Percentiles rank a stretch among this genome's conserved stretches.
Evolutionary conservation across 2,797 vertebrate genomes (phyloP).

Genomic region (Sibirionetta formosa): DNA sequence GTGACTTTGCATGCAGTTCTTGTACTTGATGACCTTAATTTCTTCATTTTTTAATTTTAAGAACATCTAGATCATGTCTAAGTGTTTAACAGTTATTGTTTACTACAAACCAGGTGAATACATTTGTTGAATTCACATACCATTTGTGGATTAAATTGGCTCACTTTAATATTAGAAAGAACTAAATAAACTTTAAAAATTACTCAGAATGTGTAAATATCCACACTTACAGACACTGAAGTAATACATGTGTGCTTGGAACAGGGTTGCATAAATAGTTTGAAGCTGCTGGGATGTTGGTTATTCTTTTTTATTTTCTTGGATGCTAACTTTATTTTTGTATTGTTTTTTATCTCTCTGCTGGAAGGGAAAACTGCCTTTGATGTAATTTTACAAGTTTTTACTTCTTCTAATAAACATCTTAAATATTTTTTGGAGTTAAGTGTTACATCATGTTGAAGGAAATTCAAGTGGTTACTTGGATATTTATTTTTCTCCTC

Average conservation of each 20-base stretch:
- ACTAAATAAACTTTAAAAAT: not conserved
- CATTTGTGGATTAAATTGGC: not conserved
- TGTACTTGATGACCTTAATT: not conserved
- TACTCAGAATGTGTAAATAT: not conserved
- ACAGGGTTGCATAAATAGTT: not conserved
- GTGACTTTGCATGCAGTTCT: not conserved
- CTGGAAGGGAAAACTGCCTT: not conserved
- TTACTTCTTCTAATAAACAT: not conserved
- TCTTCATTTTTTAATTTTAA: not conserved
- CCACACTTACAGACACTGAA: not conserved
- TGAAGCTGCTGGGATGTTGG: accelerated
- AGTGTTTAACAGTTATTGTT: not conserved
- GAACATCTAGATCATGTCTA: not conserved
- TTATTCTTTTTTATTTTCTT: not conserved
- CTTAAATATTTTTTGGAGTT: not conserved
- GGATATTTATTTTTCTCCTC: not conserved
- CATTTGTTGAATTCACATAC: not conserved
- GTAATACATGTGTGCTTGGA: not conserved
- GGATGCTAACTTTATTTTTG: not conserved
- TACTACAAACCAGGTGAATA: not conserved
- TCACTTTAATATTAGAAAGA: not conserved
- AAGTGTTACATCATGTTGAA: not conserved
- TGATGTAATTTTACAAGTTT: not conserved
- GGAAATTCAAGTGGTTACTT: accelerated
- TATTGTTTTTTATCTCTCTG: not conserved